Evolutionary conservation across 2,113 vertebrate species (phyloP).

Genomic region (Mungos mungo): DNA sequence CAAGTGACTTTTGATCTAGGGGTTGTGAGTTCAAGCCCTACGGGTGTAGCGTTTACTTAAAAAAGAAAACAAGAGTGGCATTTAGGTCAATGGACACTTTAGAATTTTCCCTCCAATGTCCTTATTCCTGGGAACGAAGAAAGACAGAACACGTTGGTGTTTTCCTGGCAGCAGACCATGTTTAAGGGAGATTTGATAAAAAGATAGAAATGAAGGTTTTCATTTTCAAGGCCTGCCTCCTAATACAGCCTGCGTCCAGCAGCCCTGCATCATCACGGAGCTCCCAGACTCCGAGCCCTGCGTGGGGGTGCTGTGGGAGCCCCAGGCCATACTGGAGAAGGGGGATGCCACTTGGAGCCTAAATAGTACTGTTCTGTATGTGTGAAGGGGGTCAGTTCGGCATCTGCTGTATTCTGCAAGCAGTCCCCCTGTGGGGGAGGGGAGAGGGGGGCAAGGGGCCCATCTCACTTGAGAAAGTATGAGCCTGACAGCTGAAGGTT

Average conservation of each 20-base stretch:
- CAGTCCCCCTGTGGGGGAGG: not conserved
- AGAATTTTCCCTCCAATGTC: not conserved
- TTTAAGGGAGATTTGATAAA: not conserved
- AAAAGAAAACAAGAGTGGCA: not conserved
- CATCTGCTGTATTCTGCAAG: not conserved
- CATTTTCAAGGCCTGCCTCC: not conserved
- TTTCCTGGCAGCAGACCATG: not conserved
- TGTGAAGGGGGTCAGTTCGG: not conserved
- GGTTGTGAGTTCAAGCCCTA: not conserved
- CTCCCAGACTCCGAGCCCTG: not conserved
- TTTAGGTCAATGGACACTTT: not conserved
- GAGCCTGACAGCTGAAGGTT: conserved; percentile 63
- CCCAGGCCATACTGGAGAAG: not conserved
- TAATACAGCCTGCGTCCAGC: not conserved
- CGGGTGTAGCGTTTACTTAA: not conserved
- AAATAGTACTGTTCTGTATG: not conserved
- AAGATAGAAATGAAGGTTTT: not conserved
- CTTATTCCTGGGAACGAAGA: not conserved
- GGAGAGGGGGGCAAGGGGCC: conserved; percentile 62
- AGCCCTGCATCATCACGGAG: not conserved
- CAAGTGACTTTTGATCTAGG: not conserved
- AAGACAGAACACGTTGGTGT: not conserved
- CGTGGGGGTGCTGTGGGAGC: not conserved
- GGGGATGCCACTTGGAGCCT: not conserved
- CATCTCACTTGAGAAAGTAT: conserved; percentile 73